These are phyloP conservation scores for Zaprionus nigranus DNA, from an alignment of 1,140 invertebrate genomes.

Conservation along the genomic window DNA sequence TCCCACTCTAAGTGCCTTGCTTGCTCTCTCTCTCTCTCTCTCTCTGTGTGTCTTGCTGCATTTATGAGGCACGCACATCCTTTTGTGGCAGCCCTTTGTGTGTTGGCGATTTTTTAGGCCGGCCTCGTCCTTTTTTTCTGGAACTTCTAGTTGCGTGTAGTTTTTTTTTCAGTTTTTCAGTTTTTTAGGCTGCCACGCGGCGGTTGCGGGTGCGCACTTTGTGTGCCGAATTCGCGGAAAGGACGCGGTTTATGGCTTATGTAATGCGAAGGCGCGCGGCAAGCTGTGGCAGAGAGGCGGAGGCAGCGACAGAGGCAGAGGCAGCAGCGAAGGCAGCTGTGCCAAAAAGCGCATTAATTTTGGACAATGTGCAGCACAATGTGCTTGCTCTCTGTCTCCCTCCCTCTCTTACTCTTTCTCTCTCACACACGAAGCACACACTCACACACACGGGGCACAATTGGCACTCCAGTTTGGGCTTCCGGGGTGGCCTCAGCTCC, in stretches of 20 bases:
- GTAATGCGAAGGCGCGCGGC: constrained; percentile 38
- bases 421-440: not conserved
- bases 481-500: constrained; percentile 68
- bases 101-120: constrained; percentile 35
- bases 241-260: constrained; percentile 64
- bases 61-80: constrained; percentile 32
- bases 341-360: constrained; percentile 25
- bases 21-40: not conserved
- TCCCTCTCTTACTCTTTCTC: constrained; percentile 1
- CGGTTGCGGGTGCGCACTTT: constrained; percentile 16
- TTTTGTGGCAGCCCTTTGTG: constrained; percentile 51
- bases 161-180: constrained; percentile 34
- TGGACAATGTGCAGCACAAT: constrained; percentile 30
- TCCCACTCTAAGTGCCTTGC: not conserved
- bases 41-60: not conserved
- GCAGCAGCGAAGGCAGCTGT: constrained; percentile 12
- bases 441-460: constrained; percentile 27
- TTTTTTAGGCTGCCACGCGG: constrained; percentile 80
- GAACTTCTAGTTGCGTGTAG: constrained; percentile 80
- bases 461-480: constrained; percentile 65
- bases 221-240: constrained; percentile 49
- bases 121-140: constrained; percentile 39
- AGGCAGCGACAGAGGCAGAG: not conserved
- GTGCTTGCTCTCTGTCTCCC: not conserved
- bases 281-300: not conserved